A percentile compares a stretch with the other conserved stretches of the same genome.
Conservation (phyloP, 2,888 invertebrate genomes). For the Drosophila birchii region DNA sequence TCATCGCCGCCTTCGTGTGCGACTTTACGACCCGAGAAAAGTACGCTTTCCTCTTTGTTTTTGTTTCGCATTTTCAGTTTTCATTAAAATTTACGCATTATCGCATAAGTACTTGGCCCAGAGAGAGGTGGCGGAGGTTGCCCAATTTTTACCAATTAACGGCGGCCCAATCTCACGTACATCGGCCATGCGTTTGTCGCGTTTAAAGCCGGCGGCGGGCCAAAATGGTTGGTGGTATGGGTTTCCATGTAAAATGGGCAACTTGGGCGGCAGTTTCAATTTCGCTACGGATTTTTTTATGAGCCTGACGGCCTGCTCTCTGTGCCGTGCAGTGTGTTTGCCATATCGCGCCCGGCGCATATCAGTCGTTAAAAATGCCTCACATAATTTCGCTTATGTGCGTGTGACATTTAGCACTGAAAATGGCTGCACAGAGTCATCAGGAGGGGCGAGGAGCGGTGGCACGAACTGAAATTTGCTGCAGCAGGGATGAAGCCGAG, state of each 20-base stretch:
- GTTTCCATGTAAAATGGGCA: conserved; percentile 32
- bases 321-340: conserved; percentile 39
- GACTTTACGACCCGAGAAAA: conserved; percentile 68
- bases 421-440: conserved; percentile 49
- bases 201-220: conserved; percentile 38
- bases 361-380: conserved; percentile 80
- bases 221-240: conserved; percentile 3
- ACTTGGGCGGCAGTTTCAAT: conserved; percentile 65
- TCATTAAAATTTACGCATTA: conserved; percentile 80
- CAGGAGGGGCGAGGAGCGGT: conserved; percentile 23
- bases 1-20: conserved; percentile 20
- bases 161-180: conserved; percentile 75
- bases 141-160: conserved; percentile 79
- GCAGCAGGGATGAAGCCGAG: conserved; percentile 8
- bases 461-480: neutral
- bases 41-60: conserved; percentile 46
- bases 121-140: conserved; percentile 35
- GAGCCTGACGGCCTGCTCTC: conserved; percentile 42
- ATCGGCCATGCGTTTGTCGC: conserved; percentile 76
- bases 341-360: conserved; percentile 57
- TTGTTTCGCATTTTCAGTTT: conserved; percentile 44
- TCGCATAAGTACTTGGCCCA: conserved; percentile 73
- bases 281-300: conserved; percentile 66
- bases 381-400: conserved; percentile 80
- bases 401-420: conserved; percentile 77